Evolutionary conservation across 2,888 invertebrate species (phyloP).

Genomic region (Gymnocheta viridis): DNA sequence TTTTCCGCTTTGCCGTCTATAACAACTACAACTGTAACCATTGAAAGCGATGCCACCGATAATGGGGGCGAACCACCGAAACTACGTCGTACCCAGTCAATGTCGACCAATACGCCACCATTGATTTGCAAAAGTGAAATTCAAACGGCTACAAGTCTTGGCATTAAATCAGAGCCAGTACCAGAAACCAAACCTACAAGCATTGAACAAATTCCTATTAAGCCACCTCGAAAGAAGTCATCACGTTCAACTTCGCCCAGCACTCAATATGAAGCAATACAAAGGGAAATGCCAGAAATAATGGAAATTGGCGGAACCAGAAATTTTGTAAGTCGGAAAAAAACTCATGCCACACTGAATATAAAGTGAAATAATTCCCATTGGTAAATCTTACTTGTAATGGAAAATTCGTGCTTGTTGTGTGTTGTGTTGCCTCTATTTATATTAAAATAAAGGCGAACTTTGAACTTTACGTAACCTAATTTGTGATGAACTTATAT

Average conservation of each 20-base stretch:
- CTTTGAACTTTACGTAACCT: constrained; percentile 19
- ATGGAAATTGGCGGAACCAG: constrained; percentile 27
- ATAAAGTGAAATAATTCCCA: not conserved
- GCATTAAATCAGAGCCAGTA: not conserved
- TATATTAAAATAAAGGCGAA: constrained; percentile 7
- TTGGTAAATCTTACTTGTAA: not conserved
- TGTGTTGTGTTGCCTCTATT: not conserved
- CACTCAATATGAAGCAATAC: constrained; percentile 55
- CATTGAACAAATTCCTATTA: constrained; percentile 74
- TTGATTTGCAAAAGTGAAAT: constrained; percentile 73
- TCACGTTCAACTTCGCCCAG: constrained; percentile 80
- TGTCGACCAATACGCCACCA: constrained; percentile 79
- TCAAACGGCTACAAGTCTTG: not conserved
- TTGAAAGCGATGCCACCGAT: constrained; percentile 58
- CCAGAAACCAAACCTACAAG: not conserved
- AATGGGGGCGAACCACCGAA: constrained; percentile 47
- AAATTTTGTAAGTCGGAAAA: constrained; percentile 68
- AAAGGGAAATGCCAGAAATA: constrained; percentile 38
- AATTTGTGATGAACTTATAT: constrained; percentile 28
- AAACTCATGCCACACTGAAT: not conserved
- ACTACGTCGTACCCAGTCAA: constrained; percentile 75
- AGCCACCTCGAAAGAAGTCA: constrained; percentile 80
- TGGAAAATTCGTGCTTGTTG: not conserved
- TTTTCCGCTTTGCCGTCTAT: constrained; percentile 58
- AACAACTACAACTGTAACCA: constrained; percentile 59